These are phyloP conservation scores for Poecilia picta DNA, from an alignment of 2,797 vertebrate species.

Conservation along the genomic window DNA sequence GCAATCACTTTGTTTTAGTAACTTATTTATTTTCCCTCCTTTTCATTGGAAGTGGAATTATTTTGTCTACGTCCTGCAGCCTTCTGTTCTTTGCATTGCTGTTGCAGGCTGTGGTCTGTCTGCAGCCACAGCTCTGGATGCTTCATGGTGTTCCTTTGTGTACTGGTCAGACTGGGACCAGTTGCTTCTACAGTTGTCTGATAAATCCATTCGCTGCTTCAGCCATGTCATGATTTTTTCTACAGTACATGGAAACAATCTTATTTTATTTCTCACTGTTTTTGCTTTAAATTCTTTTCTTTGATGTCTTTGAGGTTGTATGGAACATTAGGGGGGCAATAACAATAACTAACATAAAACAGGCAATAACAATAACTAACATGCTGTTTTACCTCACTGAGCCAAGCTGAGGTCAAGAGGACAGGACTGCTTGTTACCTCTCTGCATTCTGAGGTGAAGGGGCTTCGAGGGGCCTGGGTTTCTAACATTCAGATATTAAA, in stretches of 20 bases:
- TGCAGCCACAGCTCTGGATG: not conserved
- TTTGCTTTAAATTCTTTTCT: not conserved
- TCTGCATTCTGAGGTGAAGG: no score
- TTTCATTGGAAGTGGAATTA: not conserved
- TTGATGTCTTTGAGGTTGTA: not conserved
- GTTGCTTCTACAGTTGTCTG: not conserved
- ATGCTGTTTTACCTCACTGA: no score
- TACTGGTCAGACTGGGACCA: constrained; percentile 28
- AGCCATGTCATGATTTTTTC: not conserved
- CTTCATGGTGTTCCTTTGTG: not conserved
- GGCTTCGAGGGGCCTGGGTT: no score
- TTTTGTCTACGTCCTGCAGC: constrained; percentile 56
- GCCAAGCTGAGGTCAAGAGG: no score
- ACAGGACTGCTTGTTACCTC: no score
- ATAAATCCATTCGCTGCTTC: not conserved
- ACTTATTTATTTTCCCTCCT: not conserved
- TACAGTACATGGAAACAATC: not conserved
- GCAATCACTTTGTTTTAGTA: not conserved
- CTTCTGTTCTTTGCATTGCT: not conserved
- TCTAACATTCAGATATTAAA: no score
- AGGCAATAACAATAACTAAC: no score
- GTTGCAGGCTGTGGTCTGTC: not conserved
- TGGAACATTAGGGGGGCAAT: no score
- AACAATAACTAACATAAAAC: no score
- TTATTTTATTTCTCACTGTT: not conserved